phyloP scores from a whole-genome alignment of 1,140 invertebrate species.

The Acyrthosiphon pisum region DNA sequence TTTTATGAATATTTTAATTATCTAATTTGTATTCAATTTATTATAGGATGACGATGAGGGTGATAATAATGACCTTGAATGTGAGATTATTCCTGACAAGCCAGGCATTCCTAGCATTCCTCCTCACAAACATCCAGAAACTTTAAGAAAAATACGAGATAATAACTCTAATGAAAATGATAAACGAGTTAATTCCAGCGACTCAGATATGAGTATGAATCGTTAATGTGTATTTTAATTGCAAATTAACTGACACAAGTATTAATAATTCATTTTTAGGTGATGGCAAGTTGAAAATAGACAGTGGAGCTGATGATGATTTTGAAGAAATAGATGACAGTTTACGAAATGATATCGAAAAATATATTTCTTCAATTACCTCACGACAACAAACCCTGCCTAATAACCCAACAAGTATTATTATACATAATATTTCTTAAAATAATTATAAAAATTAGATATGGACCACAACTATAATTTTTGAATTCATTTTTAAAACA shows the following conservation, averaged over 20 bases:
- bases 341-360: not conserved
- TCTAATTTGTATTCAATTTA: not conserved
- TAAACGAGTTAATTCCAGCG: not conserved
- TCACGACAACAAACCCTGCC: not conserved
- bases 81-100: not conserved
- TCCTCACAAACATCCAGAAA: not conserved
- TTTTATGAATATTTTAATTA: not conserved
- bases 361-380: not conserved
- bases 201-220: slow-evolving; percentile 43
- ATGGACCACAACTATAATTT: too few species aligned
- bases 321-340: slow-evolving; percentile 1
- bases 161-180: not conserved
- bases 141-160: not conserved
- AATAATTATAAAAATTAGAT: not conserved
- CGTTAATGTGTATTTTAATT: not conserved
- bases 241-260: not conserved
- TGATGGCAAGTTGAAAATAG: slow-evolving; percentile 38
- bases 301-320: slow-evolving; percentile 24
- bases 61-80: not conserved
- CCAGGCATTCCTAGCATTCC: not conserved
- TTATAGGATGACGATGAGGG: not conserved
- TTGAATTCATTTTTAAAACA: too few species aligned
- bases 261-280: not conserved
- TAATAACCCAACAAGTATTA: not conserved
- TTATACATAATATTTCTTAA: not conserved